A percentile compares a stretch with the other conserved stretches of the same genome.
Conservation (phyloP, 92 coral and sea anemone genomes). For the Porites evermanni region DNA sequence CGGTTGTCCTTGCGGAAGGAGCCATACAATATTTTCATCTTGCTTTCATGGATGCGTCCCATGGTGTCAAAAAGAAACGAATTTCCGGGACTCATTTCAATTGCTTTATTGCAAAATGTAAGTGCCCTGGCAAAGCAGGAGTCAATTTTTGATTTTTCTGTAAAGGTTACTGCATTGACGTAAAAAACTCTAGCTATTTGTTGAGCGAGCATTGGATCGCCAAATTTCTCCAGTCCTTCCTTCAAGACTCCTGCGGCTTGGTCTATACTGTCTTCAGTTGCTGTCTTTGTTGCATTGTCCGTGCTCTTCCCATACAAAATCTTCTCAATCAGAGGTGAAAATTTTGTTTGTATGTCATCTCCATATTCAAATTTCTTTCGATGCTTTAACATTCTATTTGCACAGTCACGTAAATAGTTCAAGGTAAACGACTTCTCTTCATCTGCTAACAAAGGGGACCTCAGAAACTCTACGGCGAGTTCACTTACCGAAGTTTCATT, state of each 20-base stretch:
- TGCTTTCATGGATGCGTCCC: constrained; percentile 53
- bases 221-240: constrained; percentile 42
- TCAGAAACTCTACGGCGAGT: constrained; percentile 28
- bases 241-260: constrained; percentile 41
- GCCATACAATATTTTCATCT: constrained; percentile 30
- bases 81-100: constrained; percentile 3
- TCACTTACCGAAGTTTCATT: constrained; percentile 16
- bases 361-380: constrained; percentile 56
- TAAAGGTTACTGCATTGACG: constrained; percentile 29
- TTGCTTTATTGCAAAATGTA: background rate
- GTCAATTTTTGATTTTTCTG: background rate
- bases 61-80: constrained; percentile 43
- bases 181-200: constrained; percentile 60
- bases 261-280: constrained; percentile 28
- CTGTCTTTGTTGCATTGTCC: background rate
- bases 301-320: constrained; percentile 26
- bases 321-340: constrained; percentile 58
- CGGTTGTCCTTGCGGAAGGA: constrained; percentile 2
- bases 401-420: constrained; percentile 11
- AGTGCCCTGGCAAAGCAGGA: constrained; percentile 21
- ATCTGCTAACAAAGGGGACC: constrained; percentile 21
- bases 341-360: constrained; percentile 41
- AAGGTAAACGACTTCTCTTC: constrained; percentile 16
- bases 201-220: constrained; percentile 53
- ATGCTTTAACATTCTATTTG: constrained; percentile 47